phyloP scores from a whole-genome alignment of 2,888 invertebrate genomes.

The Trissoscelio sp. region DNA sequence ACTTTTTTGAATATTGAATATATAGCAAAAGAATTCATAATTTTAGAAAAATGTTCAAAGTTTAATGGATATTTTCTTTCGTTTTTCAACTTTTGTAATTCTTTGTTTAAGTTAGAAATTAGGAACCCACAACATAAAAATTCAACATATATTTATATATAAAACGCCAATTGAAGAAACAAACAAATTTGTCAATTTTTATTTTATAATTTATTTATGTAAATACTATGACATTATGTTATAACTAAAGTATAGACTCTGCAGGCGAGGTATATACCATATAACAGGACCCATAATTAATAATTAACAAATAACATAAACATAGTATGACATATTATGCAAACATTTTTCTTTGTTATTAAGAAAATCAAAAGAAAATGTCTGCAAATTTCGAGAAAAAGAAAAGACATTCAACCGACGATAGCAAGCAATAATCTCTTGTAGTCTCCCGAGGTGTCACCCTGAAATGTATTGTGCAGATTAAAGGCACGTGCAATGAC shows the following conservation, averaged over 20 bases:
- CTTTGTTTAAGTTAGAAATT: too few relatives aligned
- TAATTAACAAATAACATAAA: conserved; percentile 1
- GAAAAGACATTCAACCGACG: conserved; percentile 82
- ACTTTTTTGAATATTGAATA: too few relatives aligned
- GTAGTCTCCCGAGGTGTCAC: conserved; percentile 94
- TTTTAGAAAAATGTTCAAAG: too few relatives aligned
- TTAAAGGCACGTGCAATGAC: conserved; percentile 57
- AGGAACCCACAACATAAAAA: too few relatives aligned
- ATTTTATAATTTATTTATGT: conserved; percentile 47
- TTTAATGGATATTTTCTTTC: too few relatives aligned
- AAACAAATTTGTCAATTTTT: too few relatives aligned
- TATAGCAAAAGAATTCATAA: too few relatives aligned
- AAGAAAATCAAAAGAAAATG: conserved; percentile 38
- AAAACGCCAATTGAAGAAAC: too few relatives aligned
- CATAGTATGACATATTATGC: conserved; percentile 1
- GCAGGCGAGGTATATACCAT: conserved; percentile 39
- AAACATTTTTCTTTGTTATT: conserved; percentile 7
- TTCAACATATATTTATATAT: too few relatives aligned
- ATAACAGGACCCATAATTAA: conserved; percentile 11
- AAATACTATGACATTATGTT: conserved; percentile 35
- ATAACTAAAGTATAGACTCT: conserved; percentile 41
- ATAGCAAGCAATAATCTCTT: conserved; percentile 92
- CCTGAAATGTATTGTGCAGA: conserved; percentile 85
- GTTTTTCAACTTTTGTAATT: too few relatives aligned
- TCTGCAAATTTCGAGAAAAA: background rate